Conservation (phyloP, 2,888 invertebrate genomes). For the Eilema sororculum region DNA sequence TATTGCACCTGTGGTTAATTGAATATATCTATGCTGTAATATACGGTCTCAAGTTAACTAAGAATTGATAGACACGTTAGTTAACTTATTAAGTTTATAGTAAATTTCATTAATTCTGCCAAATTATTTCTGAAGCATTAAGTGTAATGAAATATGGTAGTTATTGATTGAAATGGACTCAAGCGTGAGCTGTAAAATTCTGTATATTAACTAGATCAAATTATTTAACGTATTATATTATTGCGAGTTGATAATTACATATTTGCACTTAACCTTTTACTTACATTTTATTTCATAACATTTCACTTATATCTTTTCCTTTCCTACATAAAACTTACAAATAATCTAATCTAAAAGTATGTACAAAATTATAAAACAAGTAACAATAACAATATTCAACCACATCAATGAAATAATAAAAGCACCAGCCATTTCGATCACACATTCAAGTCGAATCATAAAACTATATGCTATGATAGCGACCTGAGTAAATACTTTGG, state of each 20-base stretch:
- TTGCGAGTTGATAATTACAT: conserved; percentile 48
- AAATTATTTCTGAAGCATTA: conserved; percentile 29
- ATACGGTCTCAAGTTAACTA: conserved; percentile 57
- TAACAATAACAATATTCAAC: conserved; percentile 58
- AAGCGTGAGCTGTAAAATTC: conserved; percentile 23
- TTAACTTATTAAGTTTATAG: conserved; percentile 30
- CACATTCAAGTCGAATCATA: conserved; percentile 37
- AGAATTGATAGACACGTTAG: conserved; percentile 54
- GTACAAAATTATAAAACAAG: conserved; percentile 67
- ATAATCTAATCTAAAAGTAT: conserved; percentile 55
- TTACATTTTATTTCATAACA: conserved; percentile 39
- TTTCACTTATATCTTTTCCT: conserved; percentile 31
- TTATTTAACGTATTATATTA: conserved; percentile 29
- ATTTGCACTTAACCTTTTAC: conserved; percentile 60
- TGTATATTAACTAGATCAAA: conserved; percentile 23
- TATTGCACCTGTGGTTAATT: conserved; percentile 50
- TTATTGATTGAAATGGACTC: conserved; percentile 19
- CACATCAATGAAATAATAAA: conserved; percentile 39
- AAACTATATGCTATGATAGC: conserved; percentile 40
- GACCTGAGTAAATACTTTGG: conserved; percentile 56
- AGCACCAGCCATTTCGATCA: conserved; percentile 38
- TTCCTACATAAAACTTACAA: conserved; percentile 44
- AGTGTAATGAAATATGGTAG: conserved; percentile 24
- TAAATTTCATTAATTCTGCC: conserved; percentile 24
- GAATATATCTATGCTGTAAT: conserved; percentile 55